Evolutionary conservation across 1,140 invertebrate genomes (phyloP).

Genomic region (Thaumatotibia leucotreta): DNA sequence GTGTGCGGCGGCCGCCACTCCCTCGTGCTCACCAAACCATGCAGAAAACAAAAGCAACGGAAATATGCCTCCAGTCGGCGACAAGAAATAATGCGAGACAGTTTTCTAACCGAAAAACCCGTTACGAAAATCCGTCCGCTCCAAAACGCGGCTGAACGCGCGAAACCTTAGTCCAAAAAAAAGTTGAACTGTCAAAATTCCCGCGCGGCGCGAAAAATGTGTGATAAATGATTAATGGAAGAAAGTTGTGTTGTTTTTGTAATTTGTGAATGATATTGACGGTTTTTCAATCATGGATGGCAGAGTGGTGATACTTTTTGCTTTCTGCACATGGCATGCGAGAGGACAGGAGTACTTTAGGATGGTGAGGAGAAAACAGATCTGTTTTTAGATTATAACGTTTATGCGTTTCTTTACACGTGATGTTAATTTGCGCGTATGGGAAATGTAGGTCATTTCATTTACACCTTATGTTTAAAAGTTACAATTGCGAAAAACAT

Average conservation of each 20-base stretch:
- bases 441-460: background rate
- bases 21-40: slow-evolving; percentile 58
- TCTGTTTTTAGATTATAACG: slow-evolving; percentile 1
- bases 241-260: background rate
- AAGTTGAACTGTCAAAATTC: background rate
- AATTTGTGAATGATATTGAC: background rate
- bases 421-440: background rate
- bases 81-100: slow-evolving; percentile 56
- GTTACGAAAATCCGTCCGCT: slow-evolving; percentile 5
- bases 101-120: slow-evolving; percentile 41
- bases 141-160: background rate
- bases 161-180: background rate
- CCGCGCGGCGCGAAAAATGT: background rate
- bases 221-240: background rate
- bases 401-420: background rate
- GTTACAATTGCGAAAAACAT: no score
- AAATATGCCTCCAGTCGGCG: slow-evolving; percentile 59
- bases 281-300: slow-evolving; percentile 21
- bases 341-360: slow-evolving; percentile 48
- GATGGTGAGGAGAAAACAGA: slow-evolving; percentile 52
- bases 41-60: slow-evolving; percentile 65
- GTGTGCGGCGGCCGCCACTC: slow-evolving; percentile 37
- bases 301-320: slow-evolving; percentile 40
- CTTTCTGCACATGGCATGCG: slow-evolving; percentile 63
- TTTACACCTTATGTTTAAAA: no score